A percentile compares a stretch with the other conserved stretches of the same genome.
phyloP scores from a whole-genome alignment of 2,113 vertebrate species.

The Alexandromys fortis region DNA sequence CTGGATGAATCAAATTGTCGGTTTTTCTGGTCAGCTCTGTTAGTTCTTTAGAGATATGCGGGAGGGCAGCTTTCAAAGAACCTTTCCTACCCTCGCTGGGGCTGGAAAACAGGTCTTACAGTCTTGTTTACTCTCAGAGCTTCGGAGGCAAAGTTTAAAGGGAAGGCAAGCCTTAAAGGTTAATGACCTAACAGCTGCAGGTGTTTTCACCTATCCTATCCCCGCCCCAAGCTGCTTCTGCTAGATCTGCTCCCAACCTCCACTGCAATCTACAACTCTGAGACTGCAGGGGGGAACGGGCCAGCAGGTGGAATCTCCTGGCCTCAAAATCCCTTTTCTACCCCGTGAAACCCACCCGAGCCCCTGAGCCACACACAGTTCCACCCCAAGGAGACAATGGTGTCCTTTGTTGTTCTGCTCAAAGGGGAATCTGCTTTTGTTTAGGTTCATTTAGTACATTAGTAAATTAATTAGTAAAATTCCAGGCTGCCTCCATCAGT shows the following conservation, averaged over 20 bases:
- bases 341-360: neutral
- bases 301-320: neutral
- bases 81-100: neutral
- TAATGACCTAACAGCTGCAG: neutral
- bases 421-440: neutral
- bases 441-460: too few relatives aligned
- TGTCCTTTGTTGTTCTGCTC: neutral
- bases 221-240: neutral
- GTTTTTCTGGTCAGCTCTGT: neutral
- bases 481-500: neutral
- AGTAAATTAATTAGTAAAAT: too few relatives aligned
- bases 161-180: neutral
- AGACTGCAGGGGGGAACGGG: neutral
- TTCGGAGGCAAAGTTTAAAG: conserved; percentile 38
- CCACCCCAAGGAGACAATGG: neutral
- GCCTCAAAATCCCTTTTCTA: neutral
- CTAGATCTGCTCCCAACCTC: too few relatives aligned
- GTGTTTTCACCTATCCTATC: too few relatives aligned
- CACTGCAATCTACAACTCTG: neutral
- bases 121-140: conserved; percentile 34
- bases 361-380: neutral
- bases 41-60: conserved; percentile 12
- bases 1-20: conserved; percentile 5
- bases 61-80: conserved; percentile 8
- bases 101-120: neutral